Evolutionary conservation across 2,797 vertebrate genomes (phyloP).

Genomic region (Astyanax mexicanus): DNA sequence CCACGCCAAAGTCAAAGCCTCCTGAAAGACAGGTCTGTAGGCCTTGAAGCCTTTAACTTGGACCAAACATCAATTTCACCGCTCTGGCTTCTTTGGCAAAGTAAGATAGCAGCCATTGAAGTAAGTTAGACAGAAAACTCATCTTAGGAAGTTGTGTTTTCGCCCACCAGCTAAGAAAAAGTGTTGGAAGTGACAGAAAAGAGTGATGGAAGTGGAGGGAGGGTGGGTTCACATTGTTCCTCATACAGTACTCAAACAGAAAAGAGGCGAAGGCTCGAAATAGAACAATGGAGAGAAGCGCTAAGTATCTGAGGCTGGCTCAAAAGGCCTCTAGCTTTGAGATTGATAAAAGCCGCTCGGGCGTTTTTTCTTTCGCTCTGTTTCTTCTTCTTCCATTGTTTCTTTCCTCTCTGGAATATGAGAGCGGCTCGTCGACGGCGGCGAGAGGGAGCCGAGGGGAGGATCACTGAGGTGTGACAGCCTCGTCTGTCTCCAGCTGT

Average conservation of each 20-base stretch:
- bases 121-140: constrained; percentile 52
- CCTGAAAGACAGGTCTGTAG: background rate
- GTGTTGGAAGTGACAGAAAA: constrained; percentile 37
- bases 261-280: constrained; percentile 77
- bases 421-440: constrained; percentile 26
- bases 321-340: constrained; percentile 83
- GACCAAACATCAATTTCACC: constrained; percentile 11
- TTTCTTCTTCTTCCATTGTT: constrained; percentile 30
- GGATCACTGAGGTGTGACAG: constrained; percentile 42
- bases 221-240: constrained; percentile 76
- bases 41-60: constrained; percentile 20
- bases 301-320: constrained; percentile 81
- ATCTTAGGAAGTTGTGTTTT: constrained; percentile 51
- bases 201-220: constrained; percentile 29
- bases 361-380: constrained; percentile 16
- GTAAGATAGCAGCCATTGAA: constrained; percentile 33
- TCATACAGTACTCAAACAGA: constrained; percentile 76
- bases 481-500: constrained; percentile 43
- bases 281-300: constrained; percentile 82
- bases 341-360: constrained; percentile 72
- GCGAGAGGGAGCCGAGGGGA: constrained; percentile 41
- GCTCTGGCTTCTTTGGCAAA: constrained; percentile 20
- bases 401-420: constrained; percentile 41
- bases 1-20: constrained; percentile 14
- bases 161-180: constrained; percentile 51